Base-by-base conservation (phyloP, 23 tunicate genomes). In the Trididemnum miniatum region DNA sequence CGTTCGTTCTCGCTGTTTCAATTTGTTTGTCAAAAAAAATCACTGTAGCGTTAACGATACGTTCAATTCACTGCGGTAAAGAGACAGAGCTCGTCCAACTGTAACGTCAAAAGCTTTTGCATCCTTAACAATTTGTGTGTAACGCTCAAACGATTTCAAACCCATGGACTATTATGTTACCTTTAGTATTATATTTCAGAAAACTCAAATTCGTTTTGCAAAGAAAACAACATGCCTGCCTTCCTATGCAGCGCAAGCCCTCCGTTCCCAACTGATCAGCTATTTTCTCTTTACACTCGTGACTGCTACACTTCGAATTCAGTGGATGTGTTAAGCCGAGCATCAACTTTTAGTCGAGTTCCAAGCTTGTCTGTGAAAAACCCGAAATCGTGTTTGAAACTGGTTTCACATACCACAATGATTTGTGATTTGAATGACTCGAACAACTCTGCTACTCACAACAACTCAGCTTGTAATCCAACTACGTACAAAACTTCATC, bases 241-340 rank as follows among this genome's bases (percentile, higher is more conserved):
- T 88, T 69, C 51, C 31, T 82, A 2, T 88, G 65, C 59, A 36
- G 86, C 37, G 86, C 76, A 0, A 88, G 92, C 34, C 92, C 92
- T 18, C 92, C 92, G 23, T 86, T 86, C 54, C 59, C 75, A 3
- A 40, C 33, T 25, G 65, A 35, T 2, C 20, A 34, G 9, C 40
- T 64, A 20, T 23, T 54, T 18, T 22, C 79, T 9, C 2, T 37
- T 2, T 34, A 73, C 27, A 39, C 1, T 5, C 31, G 18, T 1
- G 12, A 31, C 3, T 73, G 12, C 7, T 73, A 73, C 30, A 12
- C 57, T 1, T 9, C 79, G 38, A 39, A 57, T 20, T 80, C 35
- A 29, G 34, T 67, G 27, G 20, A 65, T 80, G 29, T 35, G 54
- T 29, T 64, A 22, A 35, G 33, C 5, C 0, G 30, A 9, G 35